phyloP scores from a whole-genome alignment of 2,797 vertebrate species.

The Lagocephalus sceleratus region DNA sequence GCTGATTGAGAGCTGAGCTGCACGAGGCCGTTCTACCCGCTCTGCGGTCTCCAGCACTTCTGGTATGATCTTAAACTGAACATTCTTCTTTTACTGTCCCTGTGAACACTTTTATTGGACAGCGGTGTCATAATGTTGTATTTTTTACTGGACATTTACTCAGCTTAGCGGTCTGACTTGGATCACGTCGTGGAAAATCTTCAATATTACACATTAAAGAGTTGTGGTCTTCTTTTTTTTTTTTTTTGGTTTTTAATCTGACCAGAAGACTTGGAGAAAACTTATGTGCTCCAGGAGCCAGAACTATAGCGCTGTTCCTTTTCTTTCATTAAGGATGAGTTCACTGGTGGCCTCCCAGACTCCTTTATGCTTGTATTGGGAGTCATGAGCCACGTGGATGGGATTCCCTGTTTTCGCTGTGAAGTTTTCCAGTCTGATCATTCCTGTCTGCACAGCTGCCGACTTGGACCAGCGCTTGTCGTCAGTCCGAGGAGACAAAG shows the following conservation, averaged over 20 bases:
- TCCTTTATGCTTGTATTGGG: conserved; percentile 27
- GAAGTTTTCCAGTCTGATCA: conserved; percentile 48
- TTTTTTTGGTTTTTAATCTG: too few relatives aligned
- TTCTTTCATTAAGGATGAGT: conserved; percentile 27
- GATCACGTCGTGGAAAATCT: not conserved
- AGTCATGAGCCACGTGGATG: conserved; percentile 64
- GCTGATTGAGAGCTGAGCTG: too few relatives aligned
- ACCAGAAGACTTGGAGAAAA: too few relatives aligned
- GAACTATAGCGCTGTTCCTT: conserved; percentile 22
- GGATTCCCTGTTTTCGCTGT: conserved; percentile 57
- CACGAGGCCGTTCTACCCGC: too few relatives aligned
- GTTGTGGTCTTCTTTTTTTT: too few relatives aligned
- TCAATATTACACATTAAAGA: not conserved
- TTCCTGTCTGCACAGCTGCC: conserved; percentile 24
- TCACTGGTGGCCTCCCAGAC: conserved; percentile 9
- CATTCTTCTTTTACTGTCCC: conserved; percentile 14
- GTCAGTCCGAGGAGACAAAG: not conserved
- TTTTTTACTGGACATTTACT: conserved; percentile 18
- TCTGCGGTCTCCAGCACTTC: conserved; percentile 5
- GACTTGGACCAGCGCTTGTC: conserved; percentile 13
- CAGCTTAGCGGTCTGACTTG: too few relatives aligned
- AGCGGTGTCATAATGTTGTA: conserved; percentile 15
- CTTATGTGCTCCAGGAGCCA: not conserved
- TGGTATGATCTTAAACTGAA: not conserved
- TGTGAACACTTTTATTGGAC: not conserved